phyloP scores from a whole-genome alignment of 2,113 vertebrate genomes.

The Macaca nemestrina region DNA sequence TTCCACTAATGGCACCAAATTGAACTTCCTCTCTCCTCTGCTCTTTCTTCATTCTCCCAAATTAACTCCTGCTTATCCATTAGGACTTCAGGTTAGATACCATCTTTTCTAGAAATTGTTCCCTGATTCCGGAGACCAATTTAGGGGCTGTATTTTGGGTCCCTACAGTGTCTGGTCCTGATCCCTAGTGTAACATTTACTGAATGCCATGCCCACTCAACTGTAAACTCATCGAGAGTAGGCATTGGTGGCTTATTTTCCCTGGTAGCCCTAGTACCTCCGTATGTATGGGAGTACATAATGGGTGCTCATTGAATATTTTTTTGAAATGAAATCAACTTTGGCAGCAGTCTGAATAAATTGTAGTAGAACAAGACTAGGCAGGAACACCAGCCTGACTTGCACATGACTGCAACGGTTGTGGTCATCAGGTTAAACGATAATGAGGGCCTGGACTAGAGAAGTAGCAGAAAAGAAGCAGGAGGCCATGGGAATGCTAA shows the following conservation, averaged over 20 bases:
- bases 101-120: slow-evolving; percentile 11
- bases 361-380: not conserved
- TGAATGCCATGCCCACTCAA: not conserved
- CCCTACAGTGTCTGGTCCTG: not conserved
- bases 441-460: not conserved
- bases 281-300: not conserved
- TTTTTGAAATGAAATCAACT: slow-evolving; percentile 17
- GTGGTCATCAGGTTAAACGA: not conserved
- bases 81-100: slow-evolving; percentile 8
- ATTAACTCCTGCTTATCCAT: not conserved
- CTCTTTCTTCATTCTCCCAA: not conserved
- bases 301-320: not conserved
- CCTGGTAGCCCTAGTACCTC: not conserved
- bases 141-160: not conserved
- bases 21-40: not conserved
- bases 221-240: not conserved
- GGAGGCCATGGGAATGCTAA: not conserved
- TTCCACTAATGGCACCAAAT: not conserved
- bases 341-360: slow-evolving; percentile 12
- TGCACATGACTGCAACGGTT: not conserved
- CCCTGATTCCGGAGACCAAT: not conserved
- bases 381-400: not conserved
- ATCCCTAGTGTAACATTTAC: not conserved
- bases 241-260: not conserved
- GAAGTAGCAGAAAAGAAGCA: not conserved